Percentiles rank a stretch among this genome's conserved stretches.
Evolutionary conservation across 2,888 invertebrate species (phyloP).

Genomic region (Endotricha flammealis): DNA sequence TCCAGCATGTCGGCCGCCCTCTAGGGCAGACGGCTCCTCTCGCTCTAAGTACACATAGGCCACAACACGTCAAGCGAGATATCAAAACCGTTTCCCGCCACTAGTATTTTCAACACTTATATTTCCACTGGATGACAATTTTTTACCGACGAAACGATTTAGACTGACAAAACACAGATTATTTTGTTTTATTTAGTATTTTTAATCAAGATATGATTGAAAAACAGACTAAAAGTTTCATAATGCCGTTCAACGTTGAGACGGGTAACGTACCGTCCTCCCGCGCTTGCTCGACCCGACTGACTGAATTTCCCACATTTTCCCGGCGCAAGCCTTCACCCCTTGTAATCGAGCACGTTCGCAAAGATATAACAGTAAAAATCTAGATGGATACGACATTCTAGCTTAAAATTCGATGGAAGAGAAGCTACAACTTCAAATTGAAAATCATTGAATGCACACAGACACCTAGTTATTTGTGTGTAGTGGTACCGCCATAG

Average conservation of each 20-base stretch:
- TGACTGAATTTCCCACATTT: conserved; percentile 70
- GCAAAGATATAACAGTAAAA: conserved; percentile 49
- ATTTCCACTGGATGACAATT: conserved; percentile 33
- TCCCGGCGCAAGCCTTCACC: conserved; percentile 77
- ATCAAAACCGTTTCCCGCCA: conserved; percentile 77
- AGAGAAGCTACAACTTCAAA: too few relatives aligned
- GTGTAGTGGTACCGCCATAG: too few relatives aligned
- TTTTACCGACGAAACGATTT: conserved; percentile 21
- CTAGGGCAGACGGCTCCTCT: conserved; percentile 72
- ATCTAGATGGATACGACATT: conserved; percentile 37
- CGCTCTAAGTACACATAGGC: conserved; percentile 73
- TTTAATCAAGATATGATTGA: conserved; percentile 42
- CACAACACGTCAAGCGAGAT: conserved; percentile 76
- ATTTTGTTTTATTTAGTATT: conserved; percentile 27
- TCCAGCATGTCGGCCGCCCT: conserved; percentile 77
- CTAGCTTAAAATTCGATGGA: conserved; percentile 13
- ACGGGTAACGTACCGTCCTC: conserved; percentile 48
- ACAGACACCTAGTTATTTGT: too few relatives aligned
- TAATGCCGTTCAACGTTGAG: conserved; percentile 39
- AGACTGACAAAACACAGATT: conserved; percentile 29
- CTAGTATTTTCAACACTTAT: conserved; percentile 66
- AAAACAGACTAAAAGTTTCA: conserved; percentile 68
- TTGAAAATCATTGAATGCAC: too few relatives aligned
- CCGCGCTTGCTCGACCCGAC: conserved; percentile 65
- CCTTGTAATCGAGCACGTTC: conserved; percentile 73